phyloP scores from a whole-genome alignment of 2,797 vertebrate species.

The Australoheros facetus region DNA sequence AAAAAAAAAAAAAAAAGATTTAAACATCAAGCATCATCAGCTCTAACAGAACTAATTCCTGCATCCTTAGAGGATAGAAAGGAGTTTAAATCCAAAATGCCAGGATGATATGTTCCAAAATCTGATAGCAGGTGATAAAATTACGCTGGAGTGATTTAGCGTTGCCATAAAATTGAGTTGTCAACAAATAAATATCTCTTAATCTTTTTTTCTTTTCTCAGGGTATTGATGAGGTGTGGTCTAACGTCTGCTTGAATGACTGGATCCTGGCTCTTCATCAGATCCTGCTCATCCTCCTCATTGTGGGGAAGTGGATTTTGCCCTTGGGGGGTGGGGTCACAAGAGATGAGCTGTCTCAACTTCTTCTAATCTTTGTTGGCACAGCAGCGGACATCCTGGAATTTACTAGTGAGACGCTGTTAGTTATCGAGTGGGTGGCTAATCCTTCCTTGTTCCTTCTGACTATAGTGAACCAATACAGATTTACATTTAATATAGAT shows the following conservation, averaged over 20 bases:
- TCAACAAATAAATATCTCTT: background rate
- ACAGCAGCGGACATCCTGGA: conserved; percentile 95
- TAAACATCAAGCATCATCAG: background rate
- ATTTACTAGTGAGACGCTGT: conserved; percentile 91
- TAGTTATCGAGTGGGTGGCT: conserved; percentile 86
- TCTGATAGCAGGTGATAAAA: background rate
- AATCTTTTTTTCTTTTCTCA: background rate
- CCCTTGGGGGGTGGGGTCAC: conserved; percentile 89
- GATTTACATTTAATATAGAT: background rate
- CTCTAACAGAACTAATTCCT: accelerated
- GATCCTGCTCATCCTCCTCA: conserved; percentile 89
- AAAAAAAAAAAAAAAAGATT: too few species aligned
- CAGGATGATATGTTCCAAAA: background rate
- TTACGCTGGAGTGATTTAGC: background rate
- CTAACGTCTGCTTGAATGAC: conserved; percentile 79
- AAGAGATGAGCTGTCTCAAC: conserved; percentile 89
- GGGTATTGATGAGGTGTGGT: conserved; percentile 29
- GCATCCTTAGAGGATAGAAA: accelerated
- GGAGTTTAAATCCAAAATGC: background rate
- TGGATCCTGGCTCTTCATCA: conserved; percentile 95
- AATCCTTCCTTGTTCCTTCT: background rate
- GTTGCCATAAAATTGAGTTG: background rate
- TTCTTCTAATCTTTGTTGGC: conserved; percentile 93
- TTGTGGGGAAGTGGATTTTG: conserved; percentile 94
- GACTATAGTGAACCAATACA: too few species aligned